Base-by-base conservation (phyloP, 2,888 invertebrate species). In the Phaonia tiefii region DNA sequence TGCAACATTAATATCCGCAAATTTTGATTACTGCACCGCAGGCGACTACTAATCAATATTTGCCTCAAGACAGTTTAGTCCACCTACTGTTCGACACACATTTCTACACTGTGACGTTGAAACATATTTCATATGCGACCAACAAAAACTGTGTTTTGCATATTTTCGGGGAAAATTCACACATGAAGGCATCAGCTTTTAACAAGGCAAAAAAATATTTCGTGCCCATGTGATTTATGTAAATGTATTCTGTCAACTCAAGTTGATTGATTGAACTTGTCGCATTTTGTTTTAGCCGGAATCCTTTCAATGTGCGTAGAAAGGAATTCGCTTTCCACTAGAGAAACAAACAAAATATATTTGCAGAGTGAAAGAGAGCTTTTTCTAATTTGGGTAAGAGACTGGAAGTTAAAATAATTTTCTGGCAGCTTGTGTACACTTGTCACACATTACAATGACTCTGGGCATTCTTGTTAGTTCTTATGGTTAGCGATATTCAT, bases 201-300 rank as follows among this genome's bases (percentile, higher is more conserved):
- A 71, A 54, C 75, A 67, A 56, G 42, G 10, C 46, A 22, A 22
- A 26, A 63, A 54, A 42, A 63, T 72, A 79, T 56, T 49, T 75
- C 60, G 37, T 66, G 51, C 66, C 25, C 65, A 75, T 49, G 67
- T 75, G 75, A 75, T 79, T 79, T 71, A 79, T 75, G 75, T 51
- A 75, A 79, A 75, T 79, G 72, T 75, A 75, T 79, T 60, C 75
- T 79, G 79, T 56, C 79, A 75, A 67, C 60, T 51, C 51, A 67
- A 75, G 22, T 60, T 79, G 79, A 79, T 79, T 72, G 79, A 79
- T 79, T 72, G 72, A 79, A 37, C 44, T 22, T 75, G 70, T 70
- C 54, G 37, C 22, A n/a, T 54, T 54, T 39, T 39, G 20, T 60
- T 37, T 60, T 8, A 17, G 60, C 37, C 37, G 17, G 22, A 20